These are phyloP conservation scores for Amphiprion percula DNA, from an alignment of 2,113 vertebrate species.

Conservation along the genomic window DNA sequence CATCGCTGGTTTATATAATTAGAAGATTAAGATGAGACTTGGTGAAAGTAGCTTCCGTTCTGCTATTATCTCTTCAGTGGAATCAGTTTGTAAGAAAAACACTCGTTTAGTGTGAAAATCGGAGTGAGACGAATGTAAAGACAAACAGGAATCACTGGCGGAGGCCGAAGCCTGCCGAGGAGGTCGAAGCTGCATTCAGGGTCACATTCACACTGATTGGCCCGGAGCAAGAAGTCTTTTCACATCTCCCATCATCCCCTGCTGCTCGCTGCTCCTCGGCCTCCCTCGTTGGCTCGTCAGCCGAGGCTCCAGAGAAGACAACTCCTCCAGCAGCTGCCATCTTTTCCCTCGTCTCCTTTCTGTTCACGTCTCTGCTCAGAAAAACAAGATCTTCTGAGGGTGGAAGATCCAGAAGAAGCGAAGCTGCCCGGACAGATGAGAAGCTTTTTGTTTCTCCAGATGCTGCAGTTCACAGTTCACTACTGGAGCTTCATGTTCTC, in stretches of 20 bases:
- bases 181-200: conserved; percentile 26
- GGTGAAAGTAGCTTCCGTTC: too few relatives aligned
- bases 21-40: too few relatives aligned
- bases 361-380: conserved; percentile 26
- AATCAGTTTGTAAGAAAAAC: too few relatives aligned
- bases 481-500: too few relatives aligned
- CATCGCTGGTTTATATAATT: too few relatives aligned
- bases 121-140: too few relatives aligned
- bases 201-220: conserved; percentile 18
- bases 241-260: conserved; percentile 44
- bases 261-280: conserved; percentile 40
- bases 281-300: conserved; percentile 48
- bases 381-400: conserved; percentile 8
- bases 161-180: conserved; percentile 7
- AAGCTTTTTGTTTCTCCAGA: conserved; percentile 17
- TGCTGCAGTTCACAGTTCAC: not conserved
- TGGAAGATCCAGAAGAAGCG: conserved; percentile 10
- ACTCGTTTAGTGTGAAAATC: too few relatives aligned
- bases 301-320: conserved; percentile 49
- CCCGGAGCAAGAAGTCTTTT: conserved; percentile 64
- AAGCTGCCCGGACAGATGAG: not conserved
- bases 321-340: conserved; percentile 47
- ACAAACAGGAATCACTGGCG: not conserved
- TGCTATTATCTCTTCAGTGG: too few relatives aligned
- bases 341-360: conserved; percentile 14